Base-by-base conservation (phyloP, 2,888 invertebrate genomes). In the Cryptosula pallasiana region DNA sequence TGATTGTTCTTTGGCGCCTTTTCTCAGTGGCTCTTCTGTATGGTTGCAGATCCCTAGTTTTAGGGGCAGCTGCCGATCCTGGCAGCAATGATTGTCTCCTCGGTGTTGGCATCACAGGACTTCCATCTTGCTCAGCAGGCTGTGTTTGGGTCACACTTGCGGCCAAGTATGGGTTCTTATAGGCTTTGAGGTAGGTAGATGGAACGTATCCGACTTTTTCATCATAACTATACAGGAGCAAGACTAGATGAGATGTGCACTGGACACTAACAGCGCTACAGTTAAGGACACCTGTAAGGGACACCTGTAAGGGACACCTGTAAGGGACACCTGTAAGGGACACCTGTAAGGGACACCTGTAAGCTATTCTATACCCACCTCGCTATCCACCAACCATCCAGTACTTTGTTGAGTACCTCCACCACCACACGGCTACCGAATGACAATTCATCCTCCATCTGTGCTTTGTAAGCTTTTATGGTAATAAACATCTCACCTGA, bases 381-480 rank as follows among this genome's bases (percentile, higher is more conserved):
- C 29, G 70, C 70, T 36, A 70, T 70, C 70, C 70, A 70, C 70
- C 70, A 70, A 2, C 70, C 70, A 32, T 70, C 70, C 9, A 70
- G 55, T 2, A 70, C 29, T 29, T 70, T 70, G 45, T 70, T 70
- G 27, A 70, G 20, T 23, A 70, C 70, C n/a, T 70, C 70, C 3
- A 70, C 35, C 5, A 54, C 55, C 36, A 54, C 70, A 25, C 13
- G 32, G 25, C 45, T 54, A 27, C 45, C 45, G 29, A 70, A 70
- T 25, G 23, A 35, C 36, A 70, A 23, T 32, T 70, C 70, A 29
- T 70, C 70, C 35, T 70, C 45, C 20, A 27, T 9, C 9, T 9
- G 35, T 3, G 70, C 70, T n/a, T 20, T 54, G 29, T 70, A 70
- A 2, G n/a, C 36, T 45, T 70, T 70, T 2, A 54, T 23, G 9